These are phyloP conservation scores for Deroplatys truncata DNA, from an alignment of 2,888 invertebrate genomes.

Conservation along the genomic window DNA sequence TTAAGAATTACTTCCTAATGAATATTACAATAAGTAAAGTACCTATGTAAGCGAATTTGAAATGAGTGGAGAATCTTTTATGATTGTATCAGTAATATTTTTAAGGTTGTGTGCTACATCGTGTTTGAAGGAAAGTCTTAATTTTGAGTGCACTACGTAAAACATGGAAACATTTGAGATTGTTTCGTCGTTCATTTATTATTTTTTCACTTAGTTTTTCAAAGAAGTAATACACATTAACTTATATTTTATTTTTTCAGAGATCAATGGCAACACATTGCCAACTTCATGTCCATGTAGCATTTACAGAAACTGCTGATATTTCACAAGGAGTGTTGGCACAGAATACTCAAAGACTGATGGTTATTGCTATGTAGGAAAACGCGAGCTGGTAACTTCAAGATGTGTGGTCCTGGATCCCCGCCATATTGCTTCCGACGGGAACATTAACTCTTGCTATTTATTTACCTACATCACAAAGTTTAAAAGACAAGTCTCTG, in stretches of 20 bases:
- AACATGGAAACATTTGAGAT: too few relatives aligned
- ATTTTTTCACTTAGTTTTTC: too few relatives aligned
- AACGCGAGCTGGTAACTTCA: background rate
- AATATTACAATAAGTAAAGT: too few relatives aligned
- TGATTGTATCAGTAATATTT: too few relatives aligned
- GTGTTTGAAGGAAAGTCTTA: too few relatives aligned
- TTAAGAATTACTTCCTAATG: too few relatives aligned
- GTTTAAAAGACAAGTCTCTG: background rate
- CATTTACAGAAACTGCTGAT: background rate
- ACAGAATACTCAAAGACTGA: background rate
- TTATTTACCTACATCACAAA: background rate
- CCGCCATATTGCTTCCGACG: background rate
- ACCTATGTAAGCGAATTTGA: too few relatives aligned
- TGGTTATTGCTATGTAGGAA: background rate
- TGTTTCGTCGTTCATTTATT: too few relatives aligned
- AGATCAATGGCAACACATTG: background rate
- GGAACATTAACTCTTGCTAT: background rate
- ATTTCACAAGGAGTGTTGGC: background rate
- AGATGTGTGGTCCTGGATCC: background rate
- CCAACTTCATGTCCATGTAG: background rate
- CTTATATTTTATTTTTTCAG: background rate
- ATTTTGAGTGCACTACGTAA: too few relatives aligned
- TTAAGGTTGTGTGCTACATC: too few relatives aligned
- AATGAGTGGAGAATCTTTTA: too few relatives aligned
- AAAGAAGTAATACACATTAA: too few relatives aligned